phyloP scores from a whole-genome alignment of 2,113 vertebrate genomes.

The Pygoscelis adeliae region DNA sequence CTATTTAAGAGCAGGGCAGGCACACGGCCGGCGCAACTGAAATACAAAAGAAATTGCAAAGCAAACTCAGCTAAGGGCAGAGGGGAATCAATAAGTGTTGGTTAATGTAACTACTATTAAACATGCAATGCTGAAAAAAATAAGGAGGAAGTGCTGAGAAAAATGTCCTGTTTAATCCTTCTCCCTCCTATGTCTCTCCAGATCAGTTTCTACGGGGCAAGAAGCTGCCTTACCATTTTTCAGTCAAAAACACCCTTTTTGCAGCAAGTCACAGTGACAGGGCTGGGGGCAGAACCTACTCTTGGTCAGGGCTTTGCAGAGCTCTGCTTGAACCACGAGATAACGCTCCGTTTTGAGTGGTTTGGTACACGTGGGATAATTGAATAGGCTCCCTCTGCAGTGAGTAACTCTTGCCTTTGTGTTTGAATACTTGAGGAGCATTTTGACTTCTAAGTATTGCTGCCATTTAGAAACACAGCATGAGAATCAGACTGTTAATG shows the following conservation, averaged over 20 bases:
- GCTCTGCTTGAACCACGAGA: neutral
- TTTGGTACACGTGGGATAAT: neutral
- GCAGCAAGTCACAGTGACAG: neutral
- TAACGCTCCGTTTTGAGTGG: neutral
- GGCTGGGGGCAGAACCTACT: neutral
- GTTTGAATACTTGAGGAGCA: neutral
- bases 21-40: fast-evolving
- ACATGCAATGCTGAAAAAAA: neutral
- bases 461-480: neutral
- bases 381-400: neutral
- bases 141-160: neutral
- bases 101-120: neutral
- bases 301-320: neutral
- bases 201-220: neutral
- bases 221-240: neutral
- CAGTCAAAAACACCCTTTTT: neutral
- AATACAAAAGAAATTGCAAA: neutral
- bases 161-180: neutral
- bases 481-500: neutral
- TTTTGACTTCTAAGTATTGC: neutral
- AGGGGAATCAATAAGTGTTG: neutral
- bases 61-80: neutral
- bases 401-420: neutral
- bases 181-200: neutral
- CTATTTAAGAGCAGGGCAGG: neutral